Conservation (phyloP, 2,113 vertebrate species). For the Sitta europaea region DNA sequence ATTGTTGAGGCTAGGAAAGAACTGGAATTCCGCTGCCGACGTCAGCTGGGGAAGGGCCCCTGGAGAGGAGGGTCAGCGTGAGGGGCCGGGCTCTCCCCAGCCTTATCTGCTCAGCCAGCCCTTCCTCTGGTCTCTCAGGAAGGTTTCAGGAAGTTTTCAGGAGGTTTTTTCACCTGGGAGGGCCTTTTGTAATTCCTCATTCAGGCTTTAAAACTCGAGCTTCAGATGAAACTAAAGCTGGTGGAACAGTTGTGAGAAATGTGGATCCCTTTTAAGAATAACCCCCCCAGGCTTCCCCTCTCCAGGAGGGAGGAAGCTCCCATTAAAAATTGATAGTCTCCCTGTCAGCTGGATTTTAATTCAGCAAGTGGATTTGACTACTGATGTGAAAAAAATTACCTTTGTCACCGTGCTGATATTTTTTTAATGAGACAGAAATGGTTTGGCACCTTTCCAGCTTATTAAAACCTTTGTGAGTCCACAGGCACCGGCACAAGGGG, state of each 20-base stretch:
- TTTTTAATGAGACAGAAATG: constrained; percentile 32
- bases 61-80: background rate
- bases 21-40: background rate
- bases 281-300: background rate
- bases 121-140: background rate
- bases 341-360: background rate
- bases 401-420: background rate
- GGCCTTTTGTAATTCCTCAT: background rate
- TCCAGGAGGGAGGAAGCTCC: background rate
- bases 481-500: background rate
- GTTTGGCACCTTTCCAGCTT: constrained; percentile 1
- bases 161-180: background rate
- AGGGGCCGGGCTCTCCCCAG: fast-evolving
- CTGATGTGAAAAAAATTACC: background rate
- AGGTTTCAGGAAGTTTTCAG: no score
- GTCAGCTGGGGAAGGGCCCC: background rate
- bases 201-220: background rate
- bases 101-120: background rate
- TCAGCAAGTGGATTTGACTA: background rate
- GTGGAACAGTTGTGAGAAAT: fast-evolving
- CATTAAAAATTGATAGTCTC: background rate
- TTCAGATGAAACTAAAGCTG: background rate
- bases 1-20: background rate
- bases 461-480: background rate
- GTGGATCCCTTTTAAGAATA: background rate